A percentile compares a stretch with the other conserved stretches of the same genome.
Evolutionary conservation across 2,113 vertebrate genomes (phyloP).

Genomic region (Acanthisitta chloris): DNA sequence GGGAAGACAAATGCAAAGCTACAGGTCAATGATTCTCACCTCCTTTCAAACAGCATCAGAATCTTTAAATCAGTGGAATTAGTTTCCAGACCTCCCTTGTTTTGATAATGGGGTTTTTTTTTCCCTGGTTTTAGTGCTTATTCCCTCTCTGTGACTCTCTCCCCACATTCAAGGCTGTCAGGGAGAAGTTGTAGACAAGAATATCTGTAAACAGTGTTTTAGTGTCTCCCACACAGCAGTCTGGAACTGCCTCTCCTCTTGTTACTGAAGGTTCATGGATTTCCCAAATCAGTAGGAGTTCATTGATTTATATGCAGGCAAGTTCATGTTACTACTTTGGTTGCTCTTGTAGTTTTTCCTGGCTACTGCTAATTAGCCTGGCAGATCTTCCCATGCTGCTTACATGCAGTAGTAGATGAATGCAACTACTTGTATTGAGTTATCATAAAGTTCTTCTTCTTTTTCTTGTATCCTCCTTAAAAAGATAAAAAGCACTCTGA

Average conservation of each 20-base stretch:
- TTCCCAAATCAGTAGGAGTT: conserved; percentile 48
- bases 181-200: conserved; percentile 3
- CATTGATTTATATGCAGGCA: neutral
- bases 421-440: neutral
- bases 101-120: neutral
- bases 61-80: neutral
- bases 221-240: conserved; percentile 55
- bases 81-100: neutral
- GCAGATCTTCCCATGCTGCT: neutral
- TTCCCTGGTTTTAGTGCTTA: neutral
- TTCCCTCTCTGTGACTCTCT: neutral
- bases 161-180: neutral
- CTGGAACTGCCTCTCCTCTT: neutral
- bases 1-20: neutral
- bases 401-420: neutral
- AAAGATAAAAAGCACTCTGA: neutral
- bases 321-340: conserved; percentile 8
- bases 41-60: neutral
- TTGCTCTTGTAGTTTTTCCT: neutral
- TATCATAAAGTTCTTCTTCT: neutral
- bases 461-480: neutral
- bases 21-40: neutral
- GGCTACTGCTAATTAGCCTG: conserved; percentile 6
- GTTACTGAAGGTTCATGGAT: conserved; percentile 23
- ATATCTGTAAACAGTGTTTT: conserved; percentile 28